Evolutionary conservation across 2,888 invertebrate genomes (phyloP).

Genomic region (Cenopis cana): DNA sequence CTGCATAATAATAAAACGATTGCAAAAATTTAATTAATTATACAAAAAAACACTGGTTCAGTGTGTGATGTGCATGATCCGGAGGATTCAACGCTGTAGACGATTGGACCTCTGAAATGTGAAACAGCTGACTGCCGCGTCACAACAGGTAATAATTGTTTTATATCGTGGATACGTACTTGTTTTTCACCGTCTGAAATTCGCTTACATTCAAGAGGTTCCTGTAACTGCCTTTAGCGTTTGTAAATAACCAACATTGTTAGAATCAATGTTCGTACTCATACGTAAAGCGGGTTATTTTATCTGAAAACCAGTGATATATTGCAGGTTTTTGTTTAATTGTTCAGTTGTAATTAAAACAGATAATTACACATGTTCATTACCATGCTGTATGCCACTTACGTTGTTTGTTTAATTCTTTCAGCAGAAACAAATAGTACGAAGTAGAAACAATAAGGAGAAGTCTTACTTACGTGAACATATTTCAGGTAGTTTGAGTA

Average conservation of each 20-base stretch:
- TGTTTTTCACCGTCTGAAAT: conserved; percentile 32
- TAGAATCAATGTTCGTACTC: neutral
- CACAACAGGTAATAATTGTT: conserved; percentile 48
- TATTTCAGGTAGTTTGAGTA: conserved; percentile 4
- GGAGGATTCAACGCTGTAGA: neutral
- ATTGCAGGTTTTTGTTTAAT: conserved; percentile 25
- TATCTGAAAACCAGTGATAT: conserved; percentile 14
- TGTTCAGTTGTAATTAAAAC: conserved; percentile 21
- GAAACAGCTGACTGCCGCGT: conserved; percentile 44
- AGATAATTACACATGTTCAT: conserved; percentile 42
- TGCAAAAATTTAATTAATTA: conserved; percentile 21
- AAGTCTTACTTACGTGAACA: neutral
- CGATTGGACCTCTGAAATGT: conserved; percentile 44
- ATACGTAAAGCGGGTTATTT: conserved; percentile 1
- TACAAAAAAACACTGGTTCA: neutral
- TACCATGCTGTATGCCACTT: conserved; percentile 19
- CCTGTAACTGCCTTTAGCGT: neutral
- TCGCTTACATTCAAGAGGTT: conserved; percentile 11
- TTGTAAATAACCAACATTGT: conserved; percentile 7
- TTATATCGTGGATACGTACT: conserved; percentile 23
- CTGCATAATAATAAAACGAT: conserved; percentile 36
- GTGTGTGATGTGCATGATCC: conserved; percentile 21
- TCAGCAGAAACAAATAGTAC: conserved; percentile 15
- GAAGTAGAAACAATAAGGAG: conserved; percentile 22
- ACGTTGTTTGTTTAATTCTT: conserved; percentile 31